phyloP scores from a whole-genome alignment of 1,140 invertebrate species.

The Metopolophium dirhodum region DNA sequence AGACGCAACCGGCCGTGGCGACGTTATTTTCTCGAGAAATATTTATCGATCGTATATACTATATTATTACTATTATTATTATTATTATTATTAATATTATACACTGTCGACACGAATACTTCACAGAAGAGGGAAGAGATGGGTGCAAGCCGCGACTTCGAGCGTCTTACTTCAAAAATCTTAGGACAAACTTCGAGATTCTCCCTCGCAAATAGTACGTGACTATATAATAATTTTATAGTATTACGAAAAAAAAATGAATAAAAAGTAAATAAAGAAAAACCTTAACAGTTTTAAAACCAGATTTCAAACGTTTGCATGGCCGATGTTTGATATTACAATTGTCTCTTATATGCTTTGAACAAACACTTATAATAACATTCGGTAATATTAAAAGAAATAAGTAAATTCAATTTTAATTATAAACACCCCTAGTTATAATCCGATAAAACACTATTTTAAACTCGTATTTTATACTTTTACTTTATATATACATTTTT shows the following conservation, averaged over 20 bases:
- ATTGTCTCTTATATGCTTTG: background rate
- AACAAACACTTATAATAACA: background rate
- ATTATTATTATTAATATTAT: slow-evolving; percentile 11
- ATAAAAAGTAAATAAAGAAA: background rate
- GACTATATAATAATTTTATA: background rate
- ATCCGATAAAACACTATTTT: background rate
- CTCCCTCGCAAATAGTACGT: background rate
- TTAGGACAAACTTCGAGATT: background rate
- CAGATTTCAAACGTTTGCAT: background rate
- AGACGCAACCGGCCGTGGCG: background rate
- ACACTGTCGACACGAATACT: background rate
- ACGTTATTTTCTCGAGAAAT: background rate
- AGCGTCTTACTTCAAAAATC: background rate
- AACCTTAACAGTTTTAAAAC: background rate
- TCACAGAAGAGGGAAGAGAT: too few species aligned
- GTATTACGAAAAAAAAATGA: background rate
- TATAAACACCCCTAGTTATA: background rate
- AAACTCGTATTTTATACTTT: background rate
- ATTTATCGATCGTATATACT: background rate
- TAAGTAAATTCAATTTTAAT: background rate
- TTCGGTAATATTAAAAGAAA: background rate
- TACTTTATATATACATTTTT: background rate
- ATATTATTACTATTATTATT: background rate
- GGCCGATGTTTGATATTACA: background rate
- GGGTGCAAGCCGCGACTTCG: background rate